These are phyloP conservation scores for Listronotus oregonensis DNA, from an alignment of 1,140 invertebrate species.

Conservation along the genomic window DNA sequence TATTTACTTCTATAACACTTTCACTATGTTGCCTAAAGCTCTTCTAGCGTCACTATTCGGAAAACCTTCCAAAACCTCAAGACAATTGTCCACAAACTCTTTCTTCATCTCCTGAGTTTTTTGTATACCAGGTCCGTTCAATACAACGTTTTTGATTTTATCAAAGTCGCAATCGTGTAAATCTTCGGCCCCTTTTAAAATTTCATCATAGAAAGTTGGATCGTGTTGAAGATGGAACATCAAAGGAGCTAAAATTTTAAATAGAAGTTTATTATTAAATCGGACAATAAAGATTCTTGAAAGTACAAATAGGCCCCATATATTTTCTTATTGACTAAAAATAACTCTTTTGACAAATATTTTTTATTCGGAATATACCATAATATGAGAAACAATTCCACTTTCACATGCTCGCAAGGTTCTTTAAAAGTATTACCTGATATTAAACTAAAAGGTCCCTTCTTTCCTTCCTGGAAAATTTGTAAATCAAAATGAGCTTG, in stretches of 20 bases:
- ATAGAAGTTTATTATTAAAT: neutral
- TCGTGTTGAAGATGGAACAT: conserved; percentile 80
- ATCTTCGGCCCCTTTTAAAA: conserved; percentile 71
- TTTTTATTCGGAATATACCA: no score
- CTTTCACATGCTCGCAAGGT: no score
- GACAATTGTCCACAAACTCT: conserved; percentile 76
- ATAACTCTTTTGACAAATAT: no score
- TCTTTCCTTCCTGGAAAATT: conserved; percentile 32
- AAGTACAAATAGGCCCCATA: no score
- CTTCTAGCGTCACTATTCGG: conserved; percentile 73
- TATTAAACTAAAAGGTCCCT: conserved; percentile 67
- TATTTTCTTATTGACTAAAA: no score
- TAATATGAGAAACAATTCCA: no score
- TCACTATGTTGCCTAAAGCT: conserved; percentile 77
- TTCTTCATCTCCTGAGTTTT: conserved; percentile 74
- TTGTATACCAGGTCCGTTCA: conserved; percentile 69
- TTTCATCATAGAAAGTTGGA: conserved; percentile 70
- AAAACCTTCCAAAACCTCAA: conserved; percentile 72
- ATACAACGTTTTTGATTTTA: conserved; percentile 57
- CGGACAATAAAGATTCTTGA: neutral
- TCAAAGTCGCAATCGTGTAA: conserved; percentile 75
- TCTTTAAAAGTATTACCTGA: no score
- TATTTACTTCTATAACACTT: conserved; percentile 13
- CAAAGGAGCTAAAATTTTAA: conserved; percentile 66
- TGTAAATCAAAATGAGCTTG: conserved; percentile 70